These are phyloP conservation scores for Halotydeus destructor DNA, from an alignment of 1,140 invertebrate species.

Conservation along the genomic window DNA sequence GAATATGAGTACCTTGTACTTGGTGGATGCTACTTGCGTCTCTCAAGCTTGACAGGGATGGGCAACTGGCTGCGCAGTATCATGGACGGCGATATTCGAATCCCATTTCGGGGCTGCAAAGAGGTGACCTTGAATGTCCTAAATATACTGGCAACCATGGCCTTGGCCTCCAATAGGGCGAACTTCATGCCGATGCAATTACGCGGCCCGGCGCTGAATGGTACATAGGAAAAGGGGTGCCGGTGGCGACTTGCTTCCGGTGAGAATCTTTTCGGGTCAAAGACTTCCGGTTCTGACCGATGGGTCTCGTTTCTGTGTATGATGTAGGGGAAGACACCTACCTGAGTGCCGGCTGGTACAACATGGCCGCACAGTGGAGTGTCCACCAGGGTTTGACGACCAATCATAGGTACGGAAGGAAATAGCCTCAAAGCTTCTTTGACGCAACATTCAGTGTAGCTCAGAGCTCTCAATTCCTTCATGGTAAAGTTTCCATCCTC, in stretches of 20 bases:
- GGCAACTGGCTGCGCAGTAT: too few species aligned
- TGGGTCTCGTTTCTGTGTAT: constrained; percentile 25
- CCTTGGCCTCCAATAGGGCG: constrained; percentile 34
- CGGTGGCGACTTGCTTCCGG: constrained; percentile 25
- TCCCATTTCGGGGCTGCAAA: too few species aligned
- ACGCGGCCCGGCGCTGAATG: constrained; percentile 27
- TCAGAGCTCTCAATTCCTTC: constrained; percentile 42
- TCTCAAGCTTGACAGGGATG: too few species aligned
- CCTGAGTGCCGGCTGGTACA: constrained; percentile 23
- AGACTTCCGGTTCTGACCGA: constrained; percentile 25
- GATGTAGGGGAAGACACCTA: constrained; percentile 22
- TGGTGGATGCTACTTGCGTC: too few species aligned
- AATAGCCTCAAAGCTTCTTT: constrained; percentile 28
- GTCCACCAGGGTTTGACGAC: constrained; percentile 5
- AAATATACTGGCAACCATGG: constrained; percentile 27
- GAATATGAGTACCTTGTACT: too few species aligned
- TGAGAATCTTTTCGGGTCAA: constrained; percentile 33
- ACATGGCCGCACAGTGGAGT: constrained; percentile 17
- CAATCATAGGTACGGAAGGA: constrained; percentile 39
- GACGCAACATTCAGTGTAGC: constrained; percentile 20
- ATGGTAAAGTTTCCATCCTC: constrained; percentile 25
- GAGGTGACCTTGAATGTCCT: constrained; percentile 23
- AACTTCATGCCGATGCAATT: constrained; percentile 33
- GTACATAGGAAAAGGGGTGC: constrained; percentile 24
- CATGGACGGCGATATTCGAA: too few species aligned